Evolutionary conservation across 2,797 vertebrate genomes (phyloP).

Genomic region (Onychomys leucogaster): DNA sequence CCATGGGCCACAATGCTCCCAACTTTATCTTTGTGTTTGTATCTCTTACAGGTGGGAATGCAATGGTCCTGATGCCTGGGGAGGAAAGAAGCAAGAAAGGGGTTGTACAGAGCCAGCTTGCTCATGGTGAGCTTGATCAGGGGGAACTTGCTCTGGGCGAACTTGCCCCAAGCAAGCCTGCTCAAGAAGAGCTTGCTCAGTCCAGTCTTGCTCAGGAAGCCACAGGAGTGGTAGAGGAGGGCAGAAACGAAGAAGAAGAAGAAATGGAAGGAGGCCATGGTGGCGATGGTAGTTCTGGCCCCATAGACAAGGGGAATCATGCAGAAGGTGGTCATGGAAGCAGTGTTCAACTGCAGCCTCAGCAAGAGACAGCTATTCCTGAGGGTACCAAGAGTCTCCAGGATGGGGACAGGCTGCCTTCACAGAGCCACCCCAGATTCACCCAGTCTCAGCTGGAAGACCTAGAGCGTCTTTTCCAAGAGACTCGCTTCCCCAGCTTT

Average conservation of each 20-base stretch:
- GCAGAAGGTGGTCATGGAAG: fast-evolving
- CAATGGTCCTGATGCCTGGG: no score
- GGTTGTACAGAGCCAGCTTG: neutral
- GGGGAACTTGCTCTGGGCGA: neutral
- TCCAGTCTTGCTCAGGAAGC: no score
- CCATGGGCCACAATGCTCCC: no score
- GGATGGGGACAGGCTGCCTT: fast-evolving
- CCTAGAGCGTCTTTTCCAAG: neutral
- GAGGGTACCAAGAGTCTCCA: fast-evolving
- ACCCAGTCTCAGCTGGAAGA: neutral
- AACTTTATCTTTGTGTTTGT: no score
- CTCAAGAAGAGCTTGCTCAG: neutral
- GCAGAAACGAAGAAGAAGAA: no score
- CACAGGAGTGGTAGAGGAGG: neutral
- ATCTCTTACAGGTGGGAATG: no score
- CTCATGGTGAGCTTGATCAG: neutral
- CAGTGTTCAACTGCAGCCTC: no score
- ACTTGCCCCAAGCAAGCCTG: neutral
- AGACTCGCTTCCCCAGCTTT: no score
- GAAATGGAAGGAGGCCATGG: neutral
- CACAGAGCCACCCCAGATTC: neutral
- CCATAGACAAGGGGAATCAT: fast-evolving
- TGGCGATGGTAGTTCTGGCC: no score
- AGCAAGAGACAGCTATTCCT: no score
- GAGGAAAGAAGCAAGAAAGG: neutral